Evolutionary conservation across 2,888 invertebrate species (phyloP), one percentile per base, ranked within the genome.

Genomic region (Phengaris arion): DNA sequence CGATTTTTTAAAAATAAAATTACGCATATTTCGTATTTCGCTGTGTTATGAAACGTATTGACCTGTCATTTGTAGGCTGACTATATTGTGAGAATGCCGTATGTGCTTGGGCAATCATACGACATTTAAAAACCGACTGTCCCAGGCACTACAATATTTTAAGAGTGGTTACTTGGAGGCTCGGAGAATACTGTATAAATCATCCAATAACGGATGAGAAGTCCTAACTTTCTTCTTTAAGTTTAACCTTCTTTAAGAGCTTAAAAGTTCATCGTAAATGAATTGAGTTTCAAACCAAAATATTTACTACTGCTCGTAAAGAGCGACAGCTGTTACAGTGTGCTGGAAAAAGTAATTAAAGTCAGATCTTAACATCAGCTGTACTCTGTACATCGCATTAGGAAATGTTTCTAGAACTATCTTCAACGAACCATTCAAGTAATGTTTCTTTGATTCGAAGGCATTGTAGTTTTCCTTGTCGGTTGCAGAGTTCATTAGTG

Each of bases 401-500:
- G 72, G 52, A 54, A 72, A 72, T 72, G 72, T 72, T 72, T 52
- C 51, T 72, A 54, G 52, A 72, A 54, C 52, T 69, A 74, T 74
- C 74, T 68, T 75, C 45, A 76, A 57, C 55, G 64, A 76, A 77
- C 77, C 76, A 77, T 77, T 79, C 74, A 69, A 75, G 76, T 77
- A 78, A 78, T 76, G 78, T 78, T 78, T 79, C 79, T 80, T 81
- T 79, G 78, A 79, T 80, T 79, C 77, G 75, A 74, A 76, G 76
- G 74, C 35, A 45, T 76, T 57, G 77, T 79, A 78, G 77, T 81
- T 81, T 79, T 78, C 78, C 79, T 77, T 77, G 57, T 75, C 69
- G 75, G 74, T 76, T 77, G 77, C 76, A 75, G 77, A 79, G 78
- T 81, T 81, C 81, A 81, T 82, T 81, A 82, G 80, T 81, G 81